These are phyloP conservation scores for Diaperis boleti DNA, from an alignment of 2,888 invertebrate species.

Conservation along the genomic window DNA sequence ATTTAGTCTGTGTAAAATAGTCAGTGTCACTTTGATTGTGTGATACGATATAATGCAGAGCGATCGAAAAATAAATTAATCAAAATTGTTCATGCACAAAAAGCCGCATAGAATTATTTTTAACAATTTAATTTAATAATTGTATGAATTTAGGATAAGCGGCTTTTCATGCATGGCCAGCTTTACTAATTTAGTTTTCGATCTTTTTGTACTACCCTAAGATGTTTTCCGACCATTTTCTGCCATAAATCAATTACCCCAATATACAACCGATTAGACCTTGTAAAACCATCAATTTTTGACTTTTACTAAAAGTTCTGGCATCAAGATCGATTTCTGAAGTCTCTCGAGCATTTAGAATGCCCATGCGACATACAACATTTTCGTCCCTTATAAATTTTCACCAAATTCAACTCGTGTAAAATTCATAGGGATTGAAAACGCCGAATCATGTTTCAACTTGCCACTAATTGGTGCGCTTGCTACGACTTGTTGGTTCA, in stretches of 20 bases:
- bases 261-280: slow-evolving; percentile 7
- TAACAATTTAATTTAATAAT: too few relatives aligned
- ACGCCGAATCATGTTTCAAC: slow-evolving; percentile 4
- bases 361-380: slow-evolving; percentile 13
- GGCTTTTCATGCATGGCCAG: too few relatives aligned
- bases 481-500: neutral
- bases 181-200: too few relatives aligned
- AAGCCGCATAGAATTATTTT: too few relatives aligned
- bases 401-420: slow-evolving; percentile 9
- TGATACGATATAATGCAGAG: too few relatives aligned
- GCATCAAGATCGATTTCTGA: slow-evolving; percentile 19
- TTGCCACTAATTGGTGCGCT: slow-evolving; percentile 7
- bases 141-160: too few relatives aligned
- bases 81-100: too few relatives aligned
- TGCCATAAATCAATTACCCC: slow-evolving; percentile 18
- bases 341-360: slow-evolving; percentile 13
- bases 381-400: slow-evolving; percentile 25
- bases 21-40: too few relatives aligned
- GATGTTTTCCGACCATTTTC: neutral
- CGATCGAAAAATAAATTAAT: too few relatives aligned
- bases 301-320: neutral
- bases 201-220: too few relatives aligned
- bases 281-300: slow-evolving; percentile 12
- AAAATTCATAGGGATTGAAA: slow-evolving; percentile 12
- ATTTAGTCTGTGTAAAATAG: too few relatives aligned